phyloP scores from a whole-genome alignment of 2,888 invertebrate genomes.

The Galerucella pusilla region DNA sequence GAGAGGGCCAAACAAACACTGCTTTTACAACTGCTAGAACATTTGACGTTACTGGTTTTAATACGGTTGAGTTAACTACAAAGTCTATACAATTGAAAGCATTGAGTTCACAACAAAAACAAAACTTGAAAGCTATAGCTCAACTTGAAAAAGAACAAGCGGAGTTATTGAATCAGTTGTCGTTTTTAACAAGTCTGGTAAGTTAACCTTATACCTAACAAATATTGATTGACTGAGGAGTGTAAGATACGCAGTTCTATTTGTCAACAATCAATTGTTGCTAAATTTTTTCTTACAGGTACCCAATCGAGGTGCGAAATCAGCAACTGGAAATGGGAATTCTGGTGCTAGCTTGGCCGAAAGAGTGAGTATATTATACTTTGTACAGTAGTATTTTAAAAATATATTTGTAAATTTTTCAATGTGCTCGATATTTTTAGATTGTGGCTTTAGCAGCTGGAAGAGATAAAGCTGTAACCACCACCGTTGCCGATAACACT shows the following conservation, averaged over 20 bases:
- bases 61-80: constrained; percentile 38
- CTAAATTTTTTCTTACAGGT: background rate
- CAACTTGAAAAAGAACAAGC: constrained; percentile 62
- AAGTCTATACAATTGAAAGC: constrained; percentile 52
- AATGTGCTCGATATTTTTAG: constrained; percentile 42
- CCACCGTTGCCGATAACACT: constrained; percentile 40
- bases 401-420: no score
- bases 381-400: background rate
- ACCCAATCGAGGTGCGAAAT: background rate
- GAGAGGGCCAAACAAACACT: constrained; percentile 2
- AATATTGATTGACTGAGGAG: background rate
- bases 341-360: constrained; percentile 46
- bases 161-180: constrained; percentile 61
- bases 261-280: no score
- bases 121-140: constrained; percentile 60
- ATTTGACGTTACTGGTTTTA: constrained; percentile 30
- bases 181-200: constrained; percentile 61
- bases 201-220: constrained; percentile 18
- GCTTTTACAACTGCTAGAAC: constrained; percentile 36
- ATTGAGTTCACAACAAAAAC: constrained; percentile 61
- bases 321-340: constrained; percentile 3
- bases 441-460: constrained; percentile 60
- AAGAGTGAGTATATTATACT: constrained; percentile 44
- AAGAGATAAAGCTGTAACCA: constrained; percentile 50
- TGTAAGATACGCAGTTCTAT: background rate